Base-by-base conservation (phyloP, 2,888 invertebrate species). In the Watsonalla cultraria region DNA sequence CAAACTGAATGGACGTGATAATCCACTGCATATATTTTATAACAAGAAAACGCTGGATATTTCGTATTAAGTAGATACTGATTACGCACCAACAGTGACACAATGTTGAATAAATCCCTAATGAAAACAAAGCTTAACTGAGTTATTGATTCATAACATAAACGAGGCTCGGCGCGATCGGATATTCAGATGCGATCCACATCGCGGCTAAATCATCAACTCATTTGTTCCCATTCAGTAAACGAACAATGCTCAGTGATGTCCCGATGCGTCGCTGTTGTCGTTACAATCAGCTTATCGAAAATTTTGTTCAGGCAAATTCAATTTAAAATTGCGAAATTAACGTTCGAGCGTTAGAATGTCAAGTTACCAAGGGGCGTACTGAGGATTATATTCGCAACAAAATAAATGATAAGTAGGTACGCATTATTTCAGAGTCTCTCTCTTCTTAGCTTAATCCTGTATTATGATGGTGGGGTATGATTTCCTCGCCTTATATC, bases 191-290 rank as follows among this genome's bases (percentile, higher is more conserved):
- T 75, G 70, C 68, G 72, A 78, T 75, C 76, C 74, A 78, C 77
- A 78, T 72, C 75, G 74, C 72, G 69, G 72, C 80, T 80, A 80
- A 83, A 85, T 85, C 79, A 83, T 77, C 78, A 71, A 80, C 82
- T 86, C 84, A 85, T 88, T 87, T 84, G 80, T 84, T 77, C 72
- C 80, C 74, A 82, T 85, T 84, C 82, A 82, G 80, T 80, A 78
- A 78, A 76, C 81, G 78, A 78, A 84, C 80, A 78, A 76, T 78
- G 72, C 72, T 70, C 76, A 76, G 69, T 82, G 81, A 82, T 72
- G 75, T 68, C 60, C 64, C 64, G 67, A 66, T 62, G 68, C 66
- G 66, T 64, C 68, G 68, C 64, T 68, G 64, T 68, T 68, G 69
- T 64, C 62, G 70, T 76, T 74, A 65, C 69, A 64, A 70, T 62